Evolutionary conservation across 2,797 vertebrate species (phyloP), one percentile per base, ranked within the genome.

Genomic region (Austrolebias charrua): DNA sequence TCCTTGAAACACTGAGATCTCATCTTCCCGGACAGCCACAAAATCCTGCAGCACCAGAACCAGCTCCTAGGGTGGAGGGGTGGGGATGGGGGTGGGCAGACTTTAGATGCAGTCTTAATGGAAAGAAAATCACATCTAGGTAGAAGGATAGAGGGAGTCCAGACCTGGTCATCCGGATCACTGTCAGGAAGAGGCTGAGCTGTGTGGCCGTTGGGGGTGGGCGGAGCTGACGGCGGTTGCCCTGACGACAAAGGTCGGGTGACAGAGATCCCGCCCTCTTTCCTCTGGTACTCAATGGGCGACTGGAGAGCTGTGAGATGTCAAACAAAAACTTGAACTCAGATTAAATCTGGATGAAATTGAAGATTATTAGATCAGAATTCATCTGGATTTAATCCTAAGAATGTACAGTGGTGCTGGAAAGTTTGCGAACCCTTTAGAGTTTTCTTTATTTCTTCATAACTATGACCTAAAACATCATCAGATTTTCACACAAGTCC

Each of bases 281-380:
- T 98, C 87, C 94, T 95, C 65, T 98, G 96, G 84, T 98, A 98
- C 83, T 98, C 96, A 28, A 97, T 98, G 52, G 97, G 97, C 2
- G 96, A 98, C 91, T 98, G 96, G 0, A 99, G 93, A 6, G 96
- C 97, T 99, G 88, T 99, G 88, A 0, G 56, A 38, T 33, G 18
- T 4, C 7, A 47, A 13, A 9, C 46, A 35, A 35, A 33, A 35
- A 4, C 2, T 38, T 28, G 19, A 31, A 28, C 28, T 16, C 11
- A 40, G 4, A 6, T 31, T 18, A 20, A 33, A 47, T 28, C 52
- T 28, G n/a, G 20, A 44, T 8, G 40, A 49, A 49, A 28, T 1
- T 2, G 16, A 14, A 19, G 12, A 12, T 42, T n/a, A 50, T 44
- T 14, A 10, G 44, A 10, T 15, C 7, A 40, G n/a, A 10, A 7